A percentile compares a stretch with the other conserved stretches of the same genome.
Conservation (phyloP, 2,888 invertebrate genomes). For the Lycia hirtaria region DNA sequence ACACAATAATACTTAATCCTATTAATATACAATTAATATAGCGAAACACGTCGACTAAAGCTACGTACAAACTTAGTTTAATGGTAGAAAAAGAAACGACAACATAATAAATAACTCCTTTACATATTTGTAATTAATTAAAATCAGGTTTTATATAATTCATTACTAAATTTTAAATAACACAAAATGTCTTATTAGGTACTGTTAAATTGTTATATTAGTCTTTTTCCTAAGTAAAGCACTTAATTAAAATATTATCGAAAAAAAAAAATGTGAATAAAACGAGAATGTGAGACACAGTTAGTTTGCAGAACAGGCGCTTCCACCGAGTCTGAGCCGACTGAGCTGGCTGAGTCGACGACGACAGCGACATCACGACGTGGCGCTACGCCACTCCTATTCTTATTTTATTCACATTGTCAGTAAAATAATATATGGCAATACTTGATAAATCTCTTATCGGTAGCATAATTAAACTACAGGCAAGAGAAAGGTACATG, state of each 20-base stretch:
- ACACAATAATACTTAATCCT: conserved; percentile 32
- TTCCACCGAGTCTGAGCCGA: no score
- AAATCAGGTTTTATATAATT: not conserved
- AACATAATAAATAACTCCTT: not conserved
- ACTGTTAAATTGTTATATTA: no score
- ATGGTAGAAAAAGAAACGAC: not conserved
- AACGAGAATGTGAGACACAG: no score
- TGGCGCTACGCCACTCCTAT: no score
- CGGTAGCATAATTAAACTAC: conserved; percentile 32
- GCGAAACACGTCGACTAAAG: conserved; percentile 26
- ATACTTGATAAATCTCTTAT: conserved; percentile 13
- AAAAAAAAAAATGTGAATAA: no score
- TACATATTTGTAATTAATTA: not conserved
- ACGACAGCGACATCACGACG: no score
- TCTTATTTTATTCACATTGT: no score
- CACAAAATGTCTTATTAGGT: not conserved
- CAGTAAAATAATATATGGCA: conserved; percentile 16
- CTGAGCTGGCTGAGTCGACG: no score
- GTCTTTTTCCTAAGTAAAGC: not conserved
- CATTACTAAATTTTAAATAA: not conserved
- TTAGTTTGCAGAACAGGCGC: no score
- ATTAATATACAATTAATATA: conserved; percentile 36
- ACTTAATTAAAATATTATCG: not conserved
- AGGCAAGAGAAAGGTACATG: conserved; percentile 45
- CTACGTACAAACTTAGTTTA: conserved; percentile 3